These are phyloP conservation scores for Gila robusta DNA, from an alignment of 2,797 vertebrate genomes.

Conservation along the genomic window DNA sequence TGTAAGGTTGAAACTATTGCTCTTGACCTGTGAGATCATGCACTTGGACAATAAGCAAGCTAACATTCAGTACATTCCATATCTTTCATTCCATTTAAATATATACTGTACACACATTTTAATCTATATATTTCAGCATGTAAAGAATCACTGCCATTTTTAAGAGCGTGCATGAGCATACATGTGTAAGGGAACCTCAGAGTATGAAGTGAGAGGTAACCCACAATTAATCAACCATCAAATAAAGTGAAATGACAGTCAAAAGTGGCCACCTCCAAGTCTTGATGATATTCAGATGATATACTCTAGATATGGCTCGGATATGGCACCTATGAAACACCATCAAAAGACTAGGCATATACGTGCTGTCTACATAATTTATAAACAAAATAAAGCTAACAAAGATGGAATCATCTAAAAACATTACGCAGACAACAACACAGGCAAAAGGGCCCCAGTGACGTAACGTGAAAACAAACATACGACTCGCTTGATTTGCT, in stretches of 20 bases:
- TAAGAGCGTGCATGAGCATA: too few species aligned
- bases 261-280: background rate
- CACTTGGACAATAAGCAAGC: background rate
- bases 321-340: background rate
- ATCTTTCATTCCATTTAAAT: too few species aligned
- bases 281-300: background rate
- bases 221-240: too few species aligned
- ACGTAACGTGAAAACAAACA: background rate
- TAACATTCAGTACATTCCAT: background rate
- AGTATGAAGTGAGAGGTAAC: too few species aligned
- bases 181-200: too few species aligned
- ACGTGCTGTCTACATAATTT: background rate
- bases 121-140: too few species aligned
- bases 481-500: background rate
- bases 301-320: background rate
- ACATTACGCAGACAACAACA: background rate
- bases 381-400: slow-evolving; percentile 19
- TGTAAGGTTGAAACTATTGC: background rate
- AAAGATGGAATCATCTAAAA: background rate
- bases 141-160: too few species aligned
- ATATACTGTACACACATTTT: too few species aligned
- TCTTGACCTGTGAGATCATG: background rate
- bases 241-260: too few species aligned
- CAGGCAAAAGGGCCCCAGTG: background rate
- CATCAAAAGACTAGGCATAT: background rate